phyloP scores from a whole-genome alignment of 2,888 invertebrate genomes.

The Volucella inanis region DNA sequence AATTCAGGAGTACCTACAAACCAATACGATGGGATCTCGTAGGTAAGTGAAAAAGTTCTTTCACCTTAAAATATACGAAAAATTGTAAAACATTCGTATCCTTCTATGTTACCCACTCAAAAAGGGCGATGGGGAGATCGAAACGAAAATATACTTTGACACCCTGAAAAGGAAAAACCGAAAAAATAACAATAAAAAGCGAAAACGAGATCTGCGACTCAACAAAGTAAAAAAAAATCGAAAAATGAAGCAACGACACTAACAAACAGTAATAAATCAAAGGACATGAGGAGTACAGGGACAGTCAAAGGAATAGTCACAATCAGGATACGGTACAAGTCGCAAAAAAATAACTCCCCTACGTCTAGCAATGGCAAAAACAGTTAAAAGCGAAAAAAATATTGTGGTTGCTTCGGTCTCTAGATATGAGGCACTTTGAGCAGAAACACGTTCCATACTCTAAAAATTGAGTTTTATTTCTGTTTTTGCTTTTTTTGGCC shows the following conservation, averaged over 20 bases:
- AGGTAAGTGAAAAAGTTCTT: conserved; percentile 29
- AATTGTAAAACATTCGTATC: conserved; percentile 25
- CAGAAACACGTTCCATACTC: conserved; percentile 54
- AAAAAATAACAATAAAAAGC: conserved; percentile 68
- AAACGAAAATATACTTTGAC: conserved; percentile 58
- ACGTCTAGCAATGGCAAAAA: conserved; percentile 43
- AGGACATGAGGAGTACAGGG: conserved; percentile 41
- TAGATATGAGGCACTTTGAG: conserved; percentile 44
- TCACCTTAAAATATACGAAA: conserved; percentile 16
- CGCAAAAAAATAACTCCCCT: conserved; percentile 15
- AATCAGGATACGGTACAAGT: conserved; percentile 1
- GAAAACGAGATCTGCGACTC: conserved; percentile 60
- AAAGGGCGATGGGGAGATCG: conserved; percentile 10
- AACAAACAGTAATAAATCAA: conserved; percentile 67
- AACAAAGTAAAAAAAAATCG: conserved; percentile 25
- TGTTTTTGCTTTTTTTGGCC: conserved; percentile 23
- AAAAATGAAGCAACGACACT: conserved; percentile 18
- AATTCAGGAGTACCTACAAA: conserved; percentile 17
- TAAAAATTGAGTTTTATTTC: conserved; percentile 47
- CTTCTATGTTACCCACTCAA: background rate
- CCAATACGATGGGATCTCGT: conserved; percentile 25
- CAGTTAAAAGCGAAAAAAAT: conserved; percentile 58
- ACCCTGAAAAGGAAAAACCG: conserved; percentile 41
- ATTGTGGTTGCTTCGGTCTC: conserved; percentile 61
- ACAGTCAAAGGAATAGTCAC: too few relatives aligned